Evolutionary conservation across 2,888 invertebrate genomes (phyloP), one percentile per base, ranked within the genome.

Genomic region (Drosophila affinis): DNA sequence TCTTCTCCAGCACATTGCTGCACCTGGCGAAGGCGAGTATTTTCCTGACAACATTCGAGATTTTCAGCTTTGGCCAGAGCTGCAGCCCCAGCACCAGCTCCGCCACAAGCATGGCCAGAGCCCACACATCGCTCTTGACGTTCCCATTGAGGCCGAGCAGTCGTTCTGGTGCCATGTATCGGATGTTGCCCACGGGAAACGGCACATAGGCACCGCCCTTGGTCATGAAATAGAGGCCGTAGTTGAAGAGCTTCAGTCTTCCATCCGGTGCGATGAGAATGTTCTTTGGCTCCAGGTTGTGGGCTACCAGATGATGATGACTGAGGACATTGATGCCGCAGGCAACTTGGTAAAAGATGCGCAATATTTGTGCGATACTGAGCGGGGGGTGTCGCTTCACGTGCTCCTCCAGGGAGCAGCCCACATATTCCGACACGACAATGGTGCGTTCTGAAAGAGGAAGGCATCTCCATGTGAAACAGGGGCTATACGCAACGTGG

Each of bases 171-270:
- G 97, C 95, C 73, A 95, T 94, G 88, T 97, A 97, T 78, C 95
- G 95, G 58, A 96, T 95, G 81, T 95, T 94, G 9, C 97, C 95
- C 79, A 97, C 94, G 69, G 98, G 98, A 94, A 99, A 98, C 14
- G 96, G 95, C 2, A 99, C 97, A 91, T 97, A 95, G 88, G 94
- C 95, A 14, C 98, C 98, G 89, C 94, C 93, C 80, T 95, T 96
- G 17, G 98, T 98, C 96, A 98, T 97, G 84, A 96, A 95, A 92
- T 96, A 97, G 79, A 98, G 92, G n/a, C 98, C 99, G 93, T 97
- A 98, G 92, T 98, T 97, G 84, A 97, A 97, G 44, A 99, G 91
- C 90, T 98, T 98, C 0, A 97, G 72, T 89, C 95, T 93, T 47
- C 95, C 95, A 88, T 94, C 93, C 51, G 93, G 93, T 88, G 96